Base-by-base conservation (phyloP, 2,797 vertebrate species). In the Tadarida brasiliensis region DNA sequence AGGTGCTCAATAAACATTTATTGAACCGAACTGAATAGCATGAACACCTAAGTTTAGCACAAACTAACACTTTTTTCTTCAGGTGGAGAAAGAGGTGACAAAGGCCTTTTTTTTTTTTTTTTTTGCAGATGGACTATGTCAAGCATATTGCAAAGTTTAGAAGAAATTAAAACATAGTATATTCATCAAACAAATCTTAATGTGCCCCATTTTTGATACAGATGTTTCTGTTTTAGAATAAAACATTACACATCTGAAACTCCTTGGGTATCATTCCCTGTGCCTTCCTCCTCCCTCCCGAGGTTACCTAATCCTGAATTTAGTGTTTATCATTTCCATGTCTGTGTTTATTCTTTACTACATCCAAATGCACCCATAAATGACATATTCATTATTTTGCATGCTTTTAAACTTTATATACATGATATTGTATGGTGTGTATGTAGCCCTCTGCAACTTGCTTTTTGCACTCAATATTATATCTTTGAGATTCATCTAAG, bases 401-500 rank as follows among this genome's bases (percentile, higher is more conserved):
- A 84, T 24, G n/a, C 83, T 87, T 95, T 86, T 80, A 88, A 92
- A 77, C 54, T 71, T 76, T 59, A 61, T 17, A 35, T 61, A 91
- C 80, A 30, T n/a, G 80, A 83, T 33, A 57, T 24, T 2, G 15
- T 33, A 78, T 80, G 77, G 56, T 24, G 63, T 7, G 11, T 54
- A 24, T 39, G 17, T 11, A 47, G 28, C 49, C 54, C 24, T 71
- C 78, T 54, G 59, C 51, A 65, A 68, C 54, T 71, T 83, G 54
- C 39, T 54, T 87, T 90, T 82, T 61, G 54, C 59, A 68, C 68
- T 85, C 59, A 70, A 1, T 91, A 26, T 84, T 88, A 86, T 80
- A 15, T 68, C 93, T 92, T 73, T 91, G 88, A 84, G 91, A 96
- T 87, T 92, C 78, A 81, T 78, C 68, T 65, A 71, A 61, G 65